Evolutionary conservation across 2,113 vertebrate genomes (phyloP).

Genomic region (Rhinolophus ferrumequinum): DNA sequence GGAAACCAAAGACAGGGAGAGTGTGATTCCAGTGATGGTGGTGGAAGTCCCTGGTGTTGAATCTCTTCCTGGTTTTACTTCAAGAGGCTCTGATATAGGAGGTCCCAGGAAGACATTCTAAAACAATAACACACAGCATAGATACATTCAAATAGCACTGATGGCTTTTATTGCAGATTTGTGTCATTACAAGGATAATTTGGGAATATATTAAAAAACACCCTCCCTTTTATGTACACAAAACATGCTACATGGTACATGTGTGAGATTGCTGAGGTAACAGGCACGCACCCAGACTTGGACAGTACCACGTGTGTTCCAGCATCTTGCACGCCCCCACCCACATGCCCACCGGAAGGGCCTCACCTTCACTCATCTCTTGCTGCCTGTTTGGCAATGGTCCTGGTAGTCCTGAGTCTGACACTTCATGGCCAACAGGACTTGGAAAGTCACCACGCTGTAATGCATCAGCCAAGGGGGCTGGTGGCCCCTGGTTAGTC

Average conservation of each 20-base stretch:
- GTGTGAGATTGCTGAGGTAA: slow-evolving; percentile 85
- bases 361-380: slow-evolving; percentile 56
- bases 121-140: background rate
- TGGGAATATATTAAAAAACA: slow-evolving; percentile 82
- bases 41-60: background rate
- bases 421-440: slow-evolving; percentile 53
- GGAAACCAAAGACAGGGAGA: background rate
- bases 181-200: slow-evolving; percentile 83
- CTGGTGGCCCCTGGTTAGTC: background rate
- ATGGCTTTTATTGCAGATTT: slow-evolving; percentile 86
- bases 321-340: slow-evolving; percentile 51
- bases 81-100: background rate
- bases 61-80: background rate
- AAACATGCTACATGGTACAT: slow-evolving; percentile 83
- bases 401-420: slow-evolving; percentile 47
- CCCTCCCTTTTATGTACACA: slow-evolving; percentile 85
- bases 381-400: slow-evolving; percentile 60
- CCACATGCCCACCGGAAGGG: background rate
- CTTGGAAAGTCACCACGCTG: slow-evolving; percentile 37
- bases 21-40: background rate
- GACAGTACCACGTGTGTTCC: slow-evolving; percentile 31
- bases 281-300: slow-evolving; percentile 56
- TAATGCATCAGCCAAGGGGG: background rate
- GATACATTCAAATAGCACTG: slow-evolving; percentile 74
- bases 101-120: background rate